Base-by-base conservation (phyloP, 2,797 vertebrate species). In the Pseudomugil gertrudae region DNA sequence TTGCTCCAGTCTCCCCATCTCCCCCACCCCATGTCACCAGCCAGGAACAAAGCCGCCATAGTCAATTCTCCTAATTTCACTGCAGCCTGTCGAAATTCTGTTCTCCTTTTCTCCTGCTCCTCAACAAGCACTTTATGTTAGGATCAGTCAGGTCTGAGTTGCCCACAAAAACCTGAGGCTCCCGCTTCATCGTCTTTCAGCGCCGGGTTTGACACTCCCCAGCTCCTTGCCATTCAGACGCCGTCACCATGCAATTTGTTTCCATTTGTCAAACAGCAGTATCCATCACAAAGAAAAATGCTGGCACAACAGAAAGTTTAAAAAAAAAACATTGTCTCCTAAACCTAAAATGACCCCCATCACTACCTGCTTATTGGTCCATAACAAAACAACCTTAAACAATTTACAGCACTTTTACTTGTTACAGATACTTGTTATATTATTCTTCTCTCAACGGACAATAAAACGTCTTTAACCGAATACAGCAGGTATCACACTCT, bases 51-150 rank as follows among this genome's bases (percentile, higher is more conserved):
- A 94, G 91, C 86, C 83, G 86, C 90, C 92, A 92, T 88, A 92
- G 90, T 93, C 88, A 91, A 92, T 93, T 91, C 89, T 85, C 87
- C 89, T 92, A 93, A 94, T 93, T 93, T 92, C 90, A 89, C 88
- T 86, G 85, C 91, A 90, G 87, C 91, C 90, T 94, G 93, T 93
- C 90, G 86, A 90, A 93, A 92, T 88, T 84, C 88, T 53, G 84
- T 84, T 90, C 88, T 87, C 88, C 84, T 84, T 89, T 86, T 90
- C 87, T 89, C 86, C 84, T 68, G 81, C 87, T 90, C 88, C 84
- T 92, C 89, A 92, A 91, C 90, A 88, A 90, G 91, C 90, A 91
- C 91, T 92, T 92, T 92, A 87, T 91, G 87, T 78, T 38, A 73
- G 92, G 88, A 90, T 93, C 92, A 91, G 89, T 92, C 90, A 87